Evolutionary conservation across 2,113 vertebrate genomes (phyloP).

Genomic region (Dasyprocta punctata): DNA sequence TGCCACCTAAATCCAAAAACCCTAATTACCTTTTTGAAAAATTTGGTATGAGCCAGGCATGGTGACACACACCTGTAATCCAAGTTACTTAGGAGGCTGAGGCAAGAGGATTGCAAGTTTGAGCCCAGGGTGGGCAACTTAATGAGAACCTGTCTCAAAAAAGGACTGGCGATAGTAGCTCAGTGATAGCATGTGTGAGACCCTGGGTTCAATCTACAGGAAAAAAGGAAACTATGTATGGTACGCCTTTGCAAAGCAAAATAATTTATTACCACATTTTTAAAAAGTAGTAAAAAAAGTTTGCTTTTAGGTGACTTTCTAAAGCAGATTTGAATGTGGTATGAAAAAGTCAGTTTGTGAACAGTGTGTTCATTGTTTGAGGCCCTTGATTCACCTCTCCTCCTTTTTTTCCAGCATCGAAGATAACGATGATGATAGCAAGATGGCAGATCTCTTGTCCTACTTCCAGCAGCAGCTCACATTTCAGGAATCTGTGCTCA

Average conservation of each 20-base stretch:
- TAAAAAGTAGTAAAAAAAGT: neutral
- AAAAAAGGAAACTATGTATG: neutral
- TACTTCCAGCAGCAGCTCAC: conserved; percentile 96
- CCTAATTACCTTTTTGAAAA: too few relatives aligned
- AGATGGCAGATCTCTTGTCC: conserved; percentile 93
- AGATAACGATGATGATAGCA: conserved; percentile 89
- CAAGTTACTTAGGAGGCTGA: too few relatives aligned
- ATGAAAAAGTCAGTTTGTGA: neutral
- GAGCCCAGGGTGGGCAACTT: too few relatives aligned
- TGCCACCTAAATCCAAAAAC: too few relatives aligned
- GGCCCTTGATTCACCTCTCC: neutral
- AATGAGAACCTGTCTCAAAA: too few relatives aligned
- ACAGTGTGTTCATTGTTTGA: neutral
- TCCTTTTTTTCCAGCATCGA: conserved; percentile 86
- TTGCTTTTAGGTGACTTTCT: conserved; percentile 27
- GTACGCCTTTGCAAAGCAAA: neutral
- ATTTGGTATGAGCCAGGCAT: too few relatives aligned
- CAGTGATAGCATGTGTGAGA: neutral
- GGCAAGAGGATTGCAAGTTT: too few relatives aligned
- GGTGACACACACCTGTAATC: too few relatives aligned
- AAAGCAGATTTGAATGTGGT: conserved; percentile 16
- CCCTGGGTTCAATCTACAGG: neutral
- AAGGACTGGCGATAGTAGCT: neutral
- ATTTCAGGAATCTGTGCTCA: conserved; percentile 91
- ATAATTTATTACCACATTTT: neutral